Percentiles rank a stretch among this genome's conserved stretches.
Conservation (phyloP, 2,888 invertebrate genomes). For the Cacoxenus indagator region DNA sequence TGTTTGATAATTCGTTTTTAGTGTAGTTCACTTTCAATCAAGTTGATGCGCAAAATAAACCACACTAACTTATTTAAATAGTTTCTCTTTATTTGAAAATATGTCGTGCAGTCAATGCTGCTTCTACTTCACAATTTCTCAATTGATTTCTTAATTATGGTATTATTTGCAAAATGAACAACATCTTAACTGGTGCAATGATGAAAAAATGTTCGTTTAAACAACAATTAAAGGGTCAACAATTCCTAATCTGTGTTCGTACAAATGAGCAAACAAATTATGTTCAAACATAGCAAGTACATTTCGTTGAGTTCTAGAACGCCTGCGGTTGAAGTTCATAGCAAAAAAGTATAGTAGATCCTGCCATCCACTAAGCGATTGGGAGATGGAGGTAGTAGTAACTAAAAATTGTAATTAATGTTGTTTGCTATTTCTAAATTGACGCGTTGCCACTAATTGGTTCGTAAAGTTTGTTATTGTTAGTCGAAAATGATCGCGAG, state of each 20-base stretch:
- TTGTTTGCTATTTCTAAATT: constrained; percentile 9
- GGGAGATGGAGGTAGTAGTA: not conserved
- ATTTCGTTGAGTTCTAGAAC: constrained; percentile 28
- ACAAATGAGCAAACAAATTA: constrained; percentile 47
- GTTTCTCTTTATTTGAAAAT: constrained; percentile 60
- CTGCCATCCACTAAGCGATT: not conserved
- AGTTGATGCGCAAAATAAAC: too few relatives aligned
- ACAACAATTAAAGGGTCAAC: constrained; percentile 51
- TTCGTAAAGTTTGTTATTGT: too few relatives aligned
- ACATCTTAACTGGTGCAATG: constrained; percentile 37
- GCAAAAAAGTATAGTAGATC: constrained; percentile 3
- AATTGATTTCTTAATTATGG: constrained; percentile 36
- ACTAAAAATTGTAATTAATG: not conserved
- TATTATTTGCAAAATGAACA: constrained; percentile 49
- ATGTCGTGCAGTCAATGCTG: constrained; percentile 47
- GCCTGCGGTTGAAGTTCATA: too few relatives aligned
- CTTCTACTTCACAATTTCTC: constrained; percentile 21
- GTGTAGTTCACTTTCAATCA: too few relatives aligned
- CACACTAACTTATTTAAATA: constrained; percentile 26
- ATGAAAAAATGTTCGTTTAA: constrained; percentile 17
- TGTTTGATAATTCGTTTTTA: too few relatives aligned
- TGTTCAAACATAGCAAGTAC: constrained; percentile 32
- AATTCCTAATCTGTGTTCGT: constrained; percentile 33
- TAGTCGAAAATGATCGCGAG: too few relatives aligned
- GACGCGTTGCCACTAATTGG: constrained; percentile 9